phyloP scores from a whole-genome alignment of 2,113 vertebrate genomes.

The Nymphicus hollandicus region DNA sequence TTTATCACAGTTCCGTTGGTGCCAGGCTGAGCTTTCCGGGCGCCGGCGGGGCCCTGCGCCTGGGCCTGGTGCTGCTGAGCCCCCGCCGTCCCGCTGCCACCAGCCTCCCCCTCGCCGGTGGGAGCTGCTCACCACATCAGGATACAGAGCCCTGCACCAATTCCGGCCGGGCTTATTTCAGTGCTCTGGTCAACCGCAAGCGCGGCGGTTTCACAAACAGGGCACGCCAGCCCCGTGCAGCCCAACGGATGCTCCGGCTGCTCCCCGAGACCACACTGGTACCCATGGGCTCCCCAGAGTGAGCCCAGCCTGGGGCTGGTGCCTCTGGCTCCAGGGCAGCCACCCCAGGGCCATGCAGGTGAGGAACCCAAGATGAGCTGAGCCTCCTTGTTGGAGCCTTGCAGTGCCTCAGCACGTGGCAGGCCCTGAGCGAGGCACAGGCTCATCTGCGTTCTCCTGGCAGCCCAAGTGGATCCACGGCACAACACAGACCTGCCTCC shows the following conservation, averaged over 20 bases:
- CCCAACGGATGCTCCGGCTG: constrained; percentile 71
- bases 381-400: not conserved
- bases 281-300: not conserved
- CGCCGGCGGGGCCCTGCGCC: constrained; percentile 15
- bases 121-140: constrained; percentile 82
- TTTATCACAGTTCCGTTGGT: constrained; percentile 82
- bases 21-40: constrained; percentile 79
- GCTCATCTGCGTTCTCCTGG: not conserved
- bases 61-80: constrained; percentile 57
- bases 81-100: constrained; percentile 38
- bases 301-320: accelerated
- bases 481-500: not conserved
- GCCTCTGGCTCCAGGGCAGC: not conserved
- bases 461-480: not conserved
- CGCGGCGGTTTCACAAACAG: constrained; percentile 74
- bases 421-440: not conserved
- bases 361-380: not conserved
- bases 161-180: constrained; percentile 82
- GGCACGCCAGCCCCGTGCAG: constrained; percentile 49
- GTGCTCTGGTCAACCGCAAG: constrained; percentile 82
- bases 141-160: constrained; percentile 80
- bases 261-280: not conserved
- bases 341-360: not conserved
- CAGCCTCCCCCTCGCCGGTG: constrained; percentile 59
- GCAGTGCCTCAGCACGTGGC: accelerated